Evolutionary conservation across 2,113 vertebrate genomes (phyloP), one percentile per base, ranked within the genome.

Genomic region (Limanda limanda): DNA sequence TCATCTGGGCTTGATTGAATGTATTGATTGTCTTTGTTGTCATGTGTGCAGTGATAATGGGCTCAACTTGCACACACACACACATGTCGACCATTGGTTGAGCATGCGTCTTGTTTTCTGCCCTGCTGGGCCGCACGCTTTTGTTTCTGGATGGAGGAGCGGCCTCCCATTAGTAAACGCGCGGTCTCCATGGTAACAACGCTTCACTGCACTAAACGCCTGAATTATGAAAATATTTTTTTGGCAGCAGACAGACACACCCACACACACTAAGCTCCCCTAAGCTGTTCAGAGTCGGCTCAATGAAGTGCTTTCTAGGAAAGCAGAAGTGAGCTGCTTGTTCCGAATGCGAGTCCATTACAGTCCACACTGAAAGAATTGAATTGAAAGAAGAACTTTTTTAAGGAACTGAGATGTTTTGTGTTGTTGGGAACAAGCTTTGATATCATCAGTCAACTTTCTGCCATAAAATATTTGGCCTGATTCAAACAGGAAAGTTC

Each of bases 141-240:
- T 85, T 72, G 69, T 90, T 83, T 84, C 69, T 66, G 76, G 77
- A 82, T 82, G 83, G 75, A 83, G 23, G 78, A 73, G 76, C 81
- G 10, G 25, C 65, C 80, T 76, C 60, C 86, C 79, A 70, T 83
- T 66, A 80, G 83, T 74, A 85, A 84, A 76, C 20, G 35, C 62
- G 45, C 12, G 11, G 89, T 92, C 79, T 23, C 88, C 85, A 90
- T 91, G 86, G 91, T 82, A 81, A 91, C 79, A 0, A 25, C 52
- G 84, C 68, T 84, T 89, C 79, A 60, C 61, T 86, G 64, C 82
- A 78, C 83, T 81, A 73, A 83, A 60, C 9, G 76, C 18, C 66
- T 91, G 79, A 90, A 91, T 91, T 88, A 90, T 91, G 87, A 82
- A 89, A 85, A 81, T 68, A 70, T 68, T 63, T 63, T 54, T 88